A percentile compares a stretch with the other conserved stretches of the same genome.
Evolutionary conservation across 2,888 invertebrate genomes (phyloP).

Genomic region (Pandemis corylana): DNA sequence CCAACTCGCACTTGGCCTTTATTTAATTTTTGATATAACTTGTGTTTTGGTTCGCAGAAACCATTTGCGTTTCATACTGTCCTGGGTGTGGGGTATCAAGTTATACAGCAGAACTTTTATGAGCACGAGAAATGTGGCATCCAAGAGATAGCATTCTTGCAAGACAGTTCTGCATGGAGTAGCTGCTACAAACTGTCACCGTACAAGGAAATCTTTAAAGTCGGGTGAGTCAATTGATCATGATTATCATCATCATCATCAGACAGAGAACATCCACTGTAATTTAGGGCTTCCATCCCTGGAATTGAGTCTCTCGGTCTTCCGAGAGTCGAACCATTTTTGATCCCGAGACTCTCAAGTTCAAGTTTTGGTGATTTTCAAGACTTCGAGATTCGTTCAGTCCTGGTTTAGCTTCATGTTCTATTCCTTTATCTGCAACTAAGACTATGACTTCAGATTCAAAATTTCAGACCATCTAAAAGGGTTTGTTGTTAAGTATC

Average conservation of each 20-base stretch:
- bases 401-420: too few species aligned
- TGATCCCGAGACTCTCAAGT: too few species aligned
- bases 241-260: neutral
- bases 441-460: too few species aligned
- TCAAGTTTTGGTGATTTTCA: too few species aligned
- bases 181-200: slow-evolving; percentile 84
- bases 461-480: too few species aligned
- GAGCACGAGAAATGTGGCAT: slow-evolving; percentile 89
- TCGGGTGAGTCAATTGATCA: slow-evolving; percentile 72
- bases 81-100: slow-evolving; percentile 83
- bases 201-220: slow-evolving; percentile 84
- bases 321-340: too few species aligned
- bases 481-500: too few species aligned
- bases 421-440: too few species aligned
- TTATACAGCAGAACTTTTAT: slow-evolving; percentile 85
- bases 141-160: slow-evolving; percentile 84
- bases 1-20: too few species aligned
- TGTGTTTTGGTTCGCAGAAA: slow-evolving; percentile 61
- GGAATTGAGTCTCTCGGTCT: too few species aligned
- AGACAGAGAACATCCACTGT: neutral
- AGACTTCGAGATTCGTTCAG: too few species aligned
- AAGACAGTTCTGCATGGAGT: slow-evolving; percentile 81
- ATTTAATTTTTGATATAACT: neutral
- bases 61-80: slow-evolving; percentile 88
- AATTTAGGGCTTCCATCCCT: too few species aligned